Evolutionary conservation across 2,113 vertebrate genomes (phyloP), one percentile per base, ranked within the genome.

Genomic region (Chroicocephalus ridibundus): DNA sequence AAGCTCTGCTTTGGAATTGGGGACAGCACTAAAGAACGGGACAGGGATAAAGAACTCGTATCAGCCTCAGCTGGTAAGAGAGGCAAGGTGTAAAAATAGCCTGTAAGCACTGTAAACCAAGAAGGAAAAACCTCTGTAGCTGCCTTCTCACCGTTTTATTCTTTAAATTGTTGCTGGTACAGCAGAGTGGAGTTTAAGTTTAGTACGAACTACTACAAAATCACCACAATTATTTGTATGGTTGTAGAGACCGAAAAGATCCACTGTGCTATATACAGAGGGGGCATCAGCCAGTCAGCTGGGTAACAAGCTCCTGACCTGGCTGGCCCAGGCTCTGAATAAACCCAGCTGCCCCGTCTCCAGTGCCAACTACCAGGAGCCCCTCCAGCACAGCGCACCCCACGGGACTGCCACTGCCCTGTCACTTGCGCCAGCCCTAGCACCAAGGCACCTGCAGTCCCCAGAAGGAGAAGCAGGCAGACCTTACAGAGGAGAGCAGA

Each of bases 381-480:
- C 10, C 15, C 42, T 44, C 32, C 75, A 34, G 42, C 11, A 15
- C 15, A 24, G 31, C 4, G 18, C 54, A 57, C 11, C 55, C 54
- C 27, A 17, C 10, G 29, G 54, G 10, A 55, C 10, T 4, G 27
- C 17, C 54, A 31, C 54, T 17, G 36, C 32, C 17, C 44, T 46
- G 54, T 20, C 51, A 29, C 13, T 20, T 27, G 25, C 15, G 46
- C 34, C 49, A 38, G 15, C 24, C 51, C 52, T 17, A 70, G 61
- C 62, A n/a, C 11, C 1, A 1, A 58, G n/a, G 15, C 26, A 57
- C n/a, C 51, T 58, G 6, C 75, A 58, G 26, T 19, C 6, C 0
- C 20, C 46, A n/a, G 24, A 58, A n/a, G 20, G 36, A 54, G 77
- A 77, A 1, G 14, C 19, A 44, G 51, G 58, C 68, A 76, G 54